phyloP scores from a whole-genome alignment of 2,113 vertebrate genomes.

The Scopus umbretta region DNA sequence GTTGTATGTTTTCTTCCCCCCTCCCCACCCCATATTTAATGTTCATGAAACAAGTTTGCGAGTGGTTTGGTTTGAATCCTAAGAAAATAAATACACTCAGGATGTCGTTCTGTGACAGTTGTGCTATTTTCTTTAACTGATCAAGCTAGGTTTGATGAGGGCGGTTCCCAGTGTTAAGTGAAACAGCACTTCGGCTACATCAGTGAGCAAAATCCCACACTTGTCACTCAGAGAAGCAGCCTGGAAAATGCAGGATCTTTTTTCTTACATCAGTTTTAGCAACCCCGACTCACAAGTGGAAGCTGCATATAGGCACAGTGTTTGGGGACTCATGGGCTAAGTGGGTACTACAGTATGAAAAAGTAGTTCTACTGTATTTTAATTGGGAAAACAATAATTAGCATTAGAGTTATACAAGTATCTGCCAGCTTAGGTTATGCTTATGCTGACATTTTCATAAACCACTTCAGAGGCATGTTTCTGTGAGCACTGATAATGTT shows the following conservation, averaged over 20 bases:
- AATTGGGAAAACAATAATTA: neutral
- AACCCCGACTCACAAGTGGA: neutral
- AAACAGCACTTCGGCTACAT: neutral
- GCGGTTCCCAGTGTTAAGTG: neutral
- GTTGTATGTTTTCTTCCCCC: neutral
- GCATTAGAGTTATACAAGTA: neutral
- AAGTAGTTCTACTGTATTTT: neutral
- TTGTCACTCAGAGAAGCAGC: neutral
- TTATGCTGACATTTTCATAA: slow-evolving; percentile 28
- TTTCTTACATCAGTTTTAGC: neutral
- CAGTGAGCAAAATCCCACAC: neutral
- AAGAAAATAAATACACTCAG: neutral
- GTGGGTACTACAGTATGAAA: neutral
- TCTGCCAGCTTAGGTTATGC: neutral
- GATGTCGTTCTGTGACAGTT: neutral
- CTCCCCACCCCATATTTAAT: neutral
- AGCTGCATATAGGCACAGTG: neutral
- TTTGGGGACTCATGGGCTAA: neutral
- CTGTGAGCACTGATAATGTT: slow-evolving; percentile 29
- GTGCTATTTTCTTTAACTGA: neutral
- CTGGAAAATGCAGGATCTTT: neutral
- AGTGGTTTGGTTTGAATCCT: neutral
- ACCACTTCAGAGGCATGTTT: slow-evolving; percentile 17
- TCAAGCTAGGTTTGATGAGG: neutral
- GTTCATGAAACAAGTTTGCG: neutral